phyloP scores from a whole-genome alignment of 2,888 invertebrate species.

The Gortyna flavago region DNA sequence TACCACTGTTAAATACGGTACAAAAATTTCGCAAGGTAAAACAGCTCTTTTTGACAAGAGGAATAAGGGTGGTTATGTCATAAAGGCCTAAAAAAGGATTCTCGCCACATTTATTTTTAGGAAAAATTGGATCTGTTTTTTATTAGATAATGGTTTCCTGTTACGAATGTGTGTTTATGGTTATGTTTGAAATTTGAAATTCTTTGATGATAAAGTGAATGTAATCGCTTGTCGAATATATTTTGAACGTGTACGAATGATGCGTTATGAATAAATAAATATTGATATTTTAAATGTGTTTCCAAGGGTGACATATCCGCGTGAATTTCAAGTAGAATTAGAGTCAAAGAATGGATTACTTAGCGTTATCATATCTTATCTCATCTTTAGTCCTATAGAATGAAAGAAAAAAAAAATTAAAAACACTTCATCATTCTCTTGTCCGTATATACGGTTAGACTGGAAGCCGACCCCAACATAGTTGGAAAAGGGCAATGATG shows the following conservation, averaged over 20 bases:
- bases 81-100: neutral
- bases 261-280: neutral
- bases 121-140: neutral
- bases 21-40: constrained; percentile 2
- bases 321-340: neutral
- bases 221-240: neutral
- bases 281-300: neutral
- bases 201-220: neutral
- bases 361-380: neutral
- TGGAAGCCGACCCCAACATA: no score
- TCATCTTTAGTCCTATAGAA: neutral
- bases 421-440: no score
- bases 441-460: no score
- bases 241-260: constrained; percentile 3
- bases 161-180: constrained; percentile 1
- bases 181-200: neutral
- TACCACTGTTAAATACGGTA: neutral
- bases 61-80: neutral
- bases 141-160: constrained; percentile 10
- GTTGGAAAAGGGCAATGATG: no score
- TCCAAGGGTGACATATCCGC: neutral
- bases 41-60: neutral
- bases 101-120: neutral
- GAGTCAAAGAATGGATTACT: no score
- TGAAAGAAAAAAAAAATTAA: no score